These are phyloP conservation scores for Macroteleia sp. DNA, from an alignment of 2,888 invertebrate genomes.

Conservation along the genomic window DNA sequence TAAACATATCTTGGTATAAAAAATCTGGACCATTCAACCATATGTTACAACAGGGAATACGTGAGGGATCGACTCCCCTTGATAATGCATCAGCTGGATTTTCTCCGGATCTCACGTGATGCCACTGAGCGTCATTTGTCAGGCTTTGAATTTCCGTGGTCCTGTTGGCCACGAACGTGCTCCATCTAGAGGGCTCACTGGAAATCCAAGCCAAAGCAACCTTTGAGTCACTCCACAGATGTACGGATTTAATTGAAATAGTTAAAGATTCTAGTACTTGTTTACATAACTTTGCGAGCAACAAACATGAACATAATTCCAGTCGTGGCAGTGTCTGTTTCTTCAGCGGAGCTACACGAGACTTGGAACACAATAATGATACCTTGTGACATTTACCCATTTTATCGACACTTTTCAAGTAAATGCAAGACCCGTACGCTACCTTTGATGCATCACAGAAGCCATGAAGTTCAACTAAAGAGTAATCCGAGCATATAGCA, in stretches of 20 bases:
- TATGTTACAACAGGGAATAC: background rate
- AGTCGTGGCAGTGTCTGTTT: slow-evolving; percentile 47
- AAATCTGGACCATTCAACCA: slow-evolving; percentile 67
- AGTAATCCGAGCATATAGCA: background rate
- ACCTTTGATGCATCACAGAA: slow-evolving; percentile 15
- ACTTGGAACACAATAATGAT: slow-evolving; percentile 55
- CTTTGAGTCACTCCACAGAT: slow-evolving; percentile 48
- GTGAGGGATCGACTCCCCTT: slow-evolving; percentile 7
- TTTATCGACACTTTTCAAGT: background rate
- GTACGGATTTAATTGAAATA: background rate
- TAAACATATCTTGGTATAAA: background rate
- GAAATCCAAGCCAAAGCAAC: slow-evolving; percentile 48
- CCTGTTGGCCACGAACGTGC: slow-evolving; percentile 42
- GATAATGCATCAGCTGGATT: slow-evolving; percentile 55
- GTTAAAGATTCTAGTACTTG: slow-evolving; percentile 26
- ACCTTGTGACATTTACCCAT: background rate
- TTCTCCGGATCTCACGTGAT: slow-evolving; percentile 31
- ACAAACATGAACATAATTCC: slow-evolving; percentile 53
- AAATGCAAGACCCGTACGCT: slow-evolving; percentile 18
- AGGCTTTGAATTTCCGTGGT: slow-evolving; percentile 48
- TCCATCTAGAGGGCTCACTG: slow-evolving; percentile 6
- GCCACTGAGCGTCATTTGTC: slow-evolving; percentile 32
- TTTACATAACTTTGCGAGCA: slow-evolving; percentile 33
- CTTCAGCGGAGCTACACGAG: slow-evolving; percentile 57
- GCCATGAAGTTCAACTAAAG: slow-evolving; percentile 7